Evolutionary conservation across 23 tunicate genomes (phyloP), one percentile per base, ranked within the genome.

Genomic region (Ciona savignyi): DNA sequence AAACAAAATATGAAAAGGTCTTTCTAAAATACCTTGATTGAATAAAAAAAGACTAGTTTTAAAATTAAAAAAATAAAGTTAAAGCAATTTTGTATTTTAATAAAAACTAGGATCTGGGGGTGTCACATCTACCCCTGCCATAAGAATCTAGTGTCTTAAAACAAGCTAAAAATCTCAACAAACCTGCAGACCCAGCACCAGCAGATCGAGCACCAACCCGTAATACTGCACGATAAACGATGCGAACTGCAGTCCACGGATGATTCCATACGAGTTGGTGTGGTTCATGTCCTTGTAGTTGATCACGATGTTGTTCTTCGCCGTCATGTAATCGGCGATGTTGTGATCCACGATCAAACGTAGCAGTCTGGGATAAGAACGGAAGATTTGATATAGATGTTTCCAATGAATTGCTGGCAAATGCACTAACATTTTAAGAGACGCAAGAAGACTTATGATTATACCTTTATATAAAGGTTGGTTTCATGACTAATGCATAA

Each of bases 311-410:
- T 95, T 95, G 80, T 95, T 95, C 81, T 95, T 95, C 63, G 99
- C 95, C 29, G 99, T 95, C 87, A 95, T 95, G 93, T 95, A 95
- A 78, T 95, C 99, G 21, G 99, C 99, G 51, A 95, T 95, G 81
- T 95, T 95, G 96, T 95, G 99, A 63, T 95, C 99, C n/a, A 95
- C 99, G 42, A 95, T 95, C 78, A 95, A 70, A 33, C 99, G 87
- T 48, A 95, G 80, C 68, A 95, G 62, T 62, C 99, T 91, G 80
- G 68, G 33, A 64, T 33, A 21, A 70, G 11, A 23, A 15, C n/a
- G 9, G n/a, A 65, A n/a, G n/a, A n/a, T n/a, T n/a, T n/a, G n/a
- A n/a, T n/a, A n/a, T n/a, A n/a, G n/a, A n/a, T n/a, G n/a, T n/a
- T n/a, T n/a, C n/a, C n/a, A n/a, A n/a, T n/a, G n/a, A n/a, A n/a